A percentile compares a stretch with the other conserved stretches of the same genome.
phyloP scores from a whole-genome alignment of 1,140 invertebrate species.

The Sweltsa coloradensis region DNA sequence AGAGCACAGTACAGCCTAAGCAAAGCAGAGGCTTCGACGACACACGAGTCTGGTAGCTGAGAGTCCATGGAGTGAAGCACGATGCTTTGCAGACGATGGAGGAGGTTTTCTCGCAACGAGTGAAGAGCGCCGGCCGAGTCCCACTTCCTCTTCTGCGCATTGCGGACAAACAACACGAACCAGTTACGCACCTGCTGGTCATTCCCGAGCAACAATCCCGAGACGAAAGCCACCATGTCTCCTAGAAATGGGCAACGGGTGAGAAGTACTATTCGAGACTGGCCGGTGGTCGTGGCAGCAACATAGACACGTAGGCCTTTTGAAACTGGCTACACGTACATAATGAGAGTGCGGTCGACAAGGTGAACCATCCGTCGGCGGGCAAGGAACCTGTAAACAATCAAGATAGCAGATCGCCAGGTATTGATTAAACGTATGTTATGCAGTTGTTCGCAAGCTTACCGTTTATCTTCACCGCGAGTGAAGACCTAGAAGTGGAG shows the following conservation, averaged over 20 bases:
- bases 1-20: conserved; percentile 83
- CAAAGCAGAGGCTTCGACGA: conserved; percentile 68
- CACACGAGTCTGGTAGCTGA: conserved; percentile 47
- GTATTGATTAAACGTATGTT: too few relatives aligned
- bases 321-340: too few relatives aligned
- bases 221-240: conserved; percentile 72
- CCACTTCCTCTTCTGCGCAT: conserved; percentile 78
- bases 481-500: too few relatives aligned
- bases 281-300: too few relatives aligned
- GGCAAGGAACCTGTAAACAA: too few relatives aligned
- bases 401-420: too few relatives aligned
- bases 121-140: conserved; percentile 61
- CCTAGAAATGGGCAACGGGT: conserved; percentile 20
- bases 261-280: too few relatives aligned
- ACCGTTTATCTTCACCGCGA: too few relatives aligned
- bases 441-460: too few relatives aligned
- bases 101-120: conserved; percentile 63
- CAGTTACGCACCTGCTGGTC: conserved; percentile 81
- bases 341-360: too few relatives aligned
- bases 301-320: too few relatives aligned
- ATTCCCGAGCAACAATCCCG: conserved; percentile 78
- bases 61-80: conserved; percentile 38
- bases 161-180: conserved; percentile 85
- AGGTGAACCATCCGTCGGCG: too few relatives aligned
- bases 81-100: conserved; percentile 50